Evolutionary conservation across 2,888 invertebrate species (phyloP), one percentile per base, ranked within the genome.

Genomic region (Strigamia crassipes): DNA sequence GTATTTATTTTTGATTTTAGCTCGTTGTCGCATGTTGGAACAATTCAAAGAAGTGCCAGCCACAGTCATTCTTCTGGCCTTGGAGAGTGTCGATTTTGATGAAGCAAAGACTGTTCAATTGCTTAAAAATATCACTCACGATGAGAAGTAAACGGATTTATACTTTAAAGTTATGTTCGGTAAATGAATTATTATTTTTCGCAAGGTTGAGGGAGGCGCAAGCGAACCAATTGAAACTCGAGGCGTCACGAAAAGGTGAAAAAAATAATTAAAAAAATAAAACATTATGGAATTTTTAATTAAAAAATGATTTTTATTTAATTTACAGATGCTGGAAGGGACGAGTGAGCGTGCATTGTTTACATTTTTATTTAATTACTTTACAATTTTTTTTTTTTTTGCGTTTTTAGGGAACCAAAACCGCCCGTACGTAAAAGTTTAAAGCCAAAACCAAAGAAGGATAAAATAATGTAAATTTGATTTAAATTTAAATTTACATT

Each of bases 11-110:
- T 78, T 78, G n/a, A 1, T 41, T 81, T 81, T 18, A 81, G 81
- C 81, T 78, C 81, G 81, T 21, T 81, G 81, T 78, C 38, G 81
- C 73, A 90, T 96, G 23, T 92, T 93, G 87, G 90, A 90, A 82
- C 92, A 93, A 86, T 95, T 94, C 87, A 91, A 91, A 81, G 91
- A 91, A 78, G 91, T 95, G 41, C 93, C 94, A 0, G 94, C 94
- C 85, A 91, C 94, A 83, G 92, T 97, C 13, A 92, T 96, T 80
- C 89, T 92, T 1, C 92, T 96, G 87, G 97, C 96, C 0, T 89
- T 96, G 84, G 96, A 97, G 86, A 95, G 95, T 86, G 95, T 95
- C 0, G 92, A 94, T 86, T 96, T 92, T 88, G 93, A 95, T 84
- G 94, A 95, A 87, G 92, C 93, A 81, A 91, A 93, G 82, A 94